Percentiles rank a stretch among this genome's conserved stretches.
phyloP scores from a whole-genome alignment of 2,113 vertebrate genomes.

The Malurus alboscapulatus region DNA sequence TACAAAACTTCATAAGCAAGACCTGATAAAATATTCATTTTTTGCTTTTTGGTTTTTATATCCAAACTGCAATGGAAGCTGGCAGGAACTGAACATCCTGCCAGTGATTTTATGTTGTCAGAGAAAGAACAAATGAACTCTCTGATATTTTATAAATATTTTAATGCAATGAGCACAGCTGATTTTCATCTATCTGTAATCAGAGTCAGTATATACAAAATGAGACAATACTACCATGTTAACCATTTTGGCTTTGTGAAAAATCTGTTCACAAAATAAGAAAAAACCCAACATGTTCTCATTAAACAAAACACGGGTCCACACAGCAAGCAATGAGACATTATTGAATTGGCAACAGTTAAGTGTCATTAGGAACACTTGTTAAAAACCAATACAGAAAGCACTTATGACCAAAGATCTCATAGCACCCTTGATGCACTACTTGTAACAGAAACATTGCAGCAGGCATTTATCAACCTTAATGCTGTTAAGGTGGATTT shows the following conservation, averaged over 20 bases:
- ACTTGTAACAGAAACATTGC: neutral
- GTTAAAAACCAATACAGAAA: neutral
- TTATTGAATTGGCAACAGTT: neutral
- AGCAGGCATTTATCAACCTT: neutral
- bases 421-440: neutral
- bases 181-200: neutral
- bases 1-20: neutral
- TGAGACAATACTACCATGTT: neutral
- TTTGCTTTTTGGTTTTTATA: neutral
- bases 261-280: neutral
- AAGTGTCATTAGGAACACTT: neutral
- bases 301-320: neutral
- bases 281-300: neutral
- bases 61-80: neutral
- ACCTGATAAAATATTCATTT: accelerated
- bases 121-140: neutral
- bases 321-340: neutral
- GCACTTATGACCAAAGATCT: neutral
- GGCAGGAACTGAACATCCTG: neutral
- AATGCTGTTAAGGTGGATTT: neutral
- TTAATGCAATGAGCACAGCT: neutral
- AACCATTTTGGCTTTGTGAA: neutral
- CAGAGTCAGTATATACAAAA: neutral
- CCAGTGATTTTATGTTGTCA: neutral
- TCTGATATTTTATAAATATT: neutral